Conservation (phyloP, 2,113 vertebrate genomes). For the Oryzias celebensis region DNA sequence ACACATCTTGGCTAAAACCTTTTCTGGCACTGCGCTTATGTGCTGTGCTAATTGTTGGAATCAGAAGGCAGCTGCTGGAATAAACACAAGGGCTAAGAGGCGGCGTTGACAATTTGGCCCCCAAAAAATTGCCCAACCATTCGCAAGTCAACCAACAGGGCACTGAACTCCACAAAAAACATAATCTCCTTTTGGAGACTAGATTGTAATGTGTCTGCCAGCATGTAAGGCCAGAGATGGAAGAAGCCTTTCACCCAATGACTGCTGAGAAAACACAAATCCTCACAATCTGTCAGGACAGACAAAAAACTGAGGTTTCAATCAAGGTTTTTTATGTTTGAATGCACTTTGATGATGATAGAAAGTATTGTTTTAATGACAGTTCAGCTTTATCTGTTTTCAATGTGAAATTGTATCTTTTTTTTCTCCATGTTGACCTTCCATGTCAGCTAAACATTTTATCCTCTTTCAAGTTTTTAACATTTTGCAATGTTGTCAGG, state of each 20-base stretch:
- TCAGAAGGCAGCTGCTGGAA: slow-evolving; percentile 50
- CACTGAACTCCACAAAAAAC: slow-evolving; percentile 37
- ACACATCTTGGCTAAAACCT: slow-evolving; percentile 4
- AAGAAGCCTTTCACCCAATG: slow-evolving; percentile 22
- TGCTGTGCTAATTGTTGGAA: slow-evolving; percentile 52
- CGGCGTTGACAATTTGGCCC: slow-evolving; percentile 40
- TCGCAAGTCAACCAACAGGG: slow-evolving; percentile 38
- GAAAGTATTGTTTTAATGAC: slow-evolving; percentile 8
- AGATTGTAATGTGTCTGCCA: slow-evolving; percentile 27
- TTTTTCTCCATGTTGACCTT: background rate
- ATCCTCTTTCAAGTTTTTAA: background rate
- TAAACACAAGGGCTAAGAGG: slow-evolving; percentile 40
- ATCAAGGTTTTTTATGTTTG: slow-evolving; percentile 39
- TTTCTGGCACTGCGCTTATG: slow-evolving; percentile 34
- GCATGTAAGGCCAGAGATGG: slow-evolving; percentile 41
- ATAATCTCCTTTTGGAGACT: slow-evolving; percentile 51
- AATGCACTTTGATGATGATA: slow-evolving; percentile 10
- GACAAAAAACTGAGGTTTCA: background rate
- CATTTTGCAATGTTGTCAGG: background rate
- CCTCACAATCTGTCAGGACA: slow-evolving; percentile 23
- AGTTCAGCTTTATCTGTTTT: slow-evolving; percentile 13
- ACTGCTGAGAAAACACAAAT: slow-evolving; percentile 29
- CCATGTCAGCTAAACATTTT: background rate
- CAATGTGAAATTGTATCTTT: slow-evolving; percentile 16
- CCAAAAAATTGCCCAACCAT: slow-evolving; percentile 41